Conservation (phyloP, 2,888 invertebrate genomes). For the Microdon myrmicae region DNA sequence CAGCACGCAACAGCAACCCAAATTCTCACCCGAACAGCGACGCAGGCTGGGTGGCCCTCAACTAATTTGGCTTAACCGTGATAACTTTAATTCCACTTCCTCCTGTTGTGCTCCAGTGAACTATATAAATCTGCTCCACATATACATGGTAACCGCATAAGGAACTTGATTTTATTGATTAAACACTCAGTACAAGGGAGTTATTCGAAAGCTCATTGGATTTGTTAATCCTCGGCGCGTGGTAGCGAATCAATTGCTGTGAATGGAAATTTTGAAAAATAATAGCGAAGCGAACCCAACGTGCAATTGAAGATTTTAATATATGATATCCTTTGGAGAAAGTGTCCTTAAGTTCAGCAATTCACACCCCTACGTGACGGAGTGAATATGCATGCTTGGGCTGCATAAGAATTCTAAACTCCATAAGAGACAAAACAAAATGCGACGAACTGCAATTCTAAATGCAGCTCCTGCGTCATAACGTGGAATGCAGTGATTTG, state of each 20-base stretch:
- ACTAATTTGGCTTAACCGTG: too few relatives aligned
- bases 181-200: conserved; percentile 28
- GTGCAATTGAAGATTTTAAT: conserved; percentile 36
- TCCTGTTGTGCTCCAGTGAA: conserved; percentile 42
- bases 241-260: conserved; percentile 38
- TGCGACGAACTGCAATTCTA: neutral
- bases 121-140: conserved; percentile 24
- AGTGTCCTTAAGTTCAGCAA: conserved; percentile 1
- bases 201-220: conserved; percentile 32
- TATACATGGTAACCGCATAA: conserved; percentile 33
- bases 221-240: conserved; percentile 36
- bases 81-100: too few relatives aligned
- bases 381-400: neutral
- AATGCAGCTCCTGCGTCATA: conserved; percentile 24
- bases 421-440: neutral
- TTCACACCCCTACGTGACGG: neutral
- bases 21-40: too few relatives aligned
- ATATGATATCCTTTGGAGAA: conserved; percentile 38
- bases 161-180: conserved; percentile 39
- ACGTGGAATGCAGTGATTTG: conserved; percentile 21
- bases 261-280: conserved; percentile 37
- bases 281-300: conserved; percentile 19
- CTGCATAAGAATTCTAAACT: neutral
- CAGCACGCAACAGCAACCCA: too few relatives aligned
- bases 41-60: too few relatives aligned